phyloP scores from a whole-genome alignment of 2,797 vertebrate species.

The Coranthus polyacanthus region DNA sequence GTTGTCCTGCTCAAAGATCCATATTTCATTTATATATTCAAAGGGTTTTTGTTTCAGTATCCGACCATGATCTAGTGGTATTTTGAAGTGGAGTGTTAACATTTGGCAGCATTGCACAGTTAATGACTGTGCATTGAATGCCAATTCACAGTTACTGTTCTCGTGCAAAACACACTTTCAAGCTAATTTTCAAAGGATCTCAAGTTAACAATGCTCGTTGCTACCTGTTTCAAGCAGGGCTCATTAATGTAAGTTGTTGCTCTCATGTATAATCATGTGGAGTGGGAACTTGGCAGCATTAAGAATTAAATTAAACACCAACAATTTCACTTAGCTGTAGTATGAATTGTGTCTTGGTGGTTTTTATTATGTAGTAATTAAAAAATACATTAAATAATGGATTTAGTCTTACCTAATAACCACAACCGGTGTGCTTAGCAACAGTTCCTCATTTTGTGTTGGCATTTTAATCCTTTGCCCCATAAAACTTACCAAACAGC shows the following conservation, averaged over 20 bases:
- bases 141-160: slow-evolving; percentile 20
- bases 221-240: slow-evolving; percentile 45
- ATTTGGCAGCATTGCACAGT: slow-evolving; percentile 14
- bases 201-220: slow-evolving; percentile 46
- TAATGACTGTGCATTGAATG: slow-evolving; percentile 15
- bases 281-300: slow-evolving; percentile 34
- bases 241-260: slow-evolving; percentile 36
- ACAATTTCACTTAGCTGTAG: slow-evolving; percentile 13
- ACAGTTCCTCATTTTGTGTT: neutral
- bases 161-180: slow-evolving; percentile 48
- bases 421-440: neutral
- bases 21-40: neutral
- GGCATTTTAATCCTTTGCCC: neutral
- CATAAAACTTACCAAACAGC: neutral
- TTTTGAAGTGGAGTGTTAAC: slow-evolving; percentile 8
- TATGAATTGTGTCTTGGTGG: slow-evolving; percentile 13
- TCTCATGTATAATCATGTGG: slow-evolving; percentile 25
- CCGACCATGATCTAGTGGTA: neutral
- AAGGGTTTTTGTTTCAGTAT: neutral
- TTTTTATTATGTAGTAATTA: slow-evolving; percentile 5
- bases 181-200: slow-evolving; percentile 48
- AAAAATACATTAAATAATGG: neutral
- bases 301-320: slow-evolving; percentile 28
- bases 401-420: neutral
- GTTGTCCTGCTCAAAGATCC: too few species aligned